A percentile compares a stretch with the other conserved stretches of the same genome.
Conservation (phyloP, 2,797 vertebrate species). For the Alosa sapidissima region DNA sequence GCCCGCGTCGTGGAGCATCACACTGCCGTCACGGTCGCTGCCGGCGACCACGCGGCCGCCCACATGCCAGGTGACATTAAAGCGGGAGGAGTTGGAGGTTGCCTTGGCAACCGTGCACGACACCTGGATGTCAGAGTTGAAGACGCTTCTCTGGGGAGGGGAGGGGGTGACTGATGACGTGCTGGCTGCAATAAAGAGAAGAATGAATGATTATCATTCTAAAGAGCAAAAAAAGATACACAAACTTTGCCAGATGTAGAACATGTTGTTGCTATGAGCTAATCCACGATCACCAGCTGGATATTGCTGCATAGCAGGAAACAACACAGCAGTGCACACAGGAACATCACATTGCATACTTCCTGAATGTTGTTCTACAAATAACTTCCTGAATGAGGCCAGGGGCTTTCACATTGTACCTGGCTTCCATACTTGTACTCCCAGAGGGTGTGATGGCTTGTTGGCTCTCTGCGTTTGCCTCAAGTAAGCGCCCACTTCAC, state of each 20-base stretch:
- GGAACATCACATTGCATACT: not conserved
- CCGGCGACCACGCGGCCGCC: slow-evolving; percentile 58
- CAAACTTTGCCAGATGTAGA: not conserved
- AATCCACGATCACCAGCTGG: too few relatives aligned
- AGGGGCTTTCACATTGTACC: slow-evolving; percentile 57
- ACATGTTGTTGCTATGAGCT: too few relatives aligned
- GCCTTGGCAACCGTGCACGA: slow-evolving; percentile 65
- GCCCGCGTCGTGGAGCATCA: slow-evolving; percentile 49
- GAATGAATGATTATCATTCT: not conserved
- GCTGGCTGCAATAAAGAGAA: slow-evolving; percentile 57
- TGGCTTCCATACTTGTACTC: slow-evolving; percentile 60
- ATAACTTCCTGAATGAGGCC: not conserved
- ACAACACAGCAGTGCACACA: not conserved
- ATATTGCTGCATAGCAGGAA: not conserved
- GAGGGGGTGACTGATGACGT: slow-evolving; percentile 57
- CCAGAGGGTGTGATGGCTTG: slow-evolving; percentile 56
- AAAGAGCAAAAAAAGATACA: not conserved
- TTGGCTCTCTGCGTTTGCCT: slow-evolving; percentile 56
- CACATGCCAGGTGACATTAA: slow-evolving; percentile 77
- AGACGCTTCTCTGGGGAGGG: slow-evolving; percentile 43
- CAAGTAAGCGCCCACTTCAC: slow-evolving; percentile 61
- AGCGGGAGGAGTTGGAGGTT: slow-evolving; percentile 58
- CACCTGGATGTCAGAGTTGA: slow-evolving; percentile 62
- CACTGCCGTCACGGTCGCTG: slow-evolving; percentile 56
- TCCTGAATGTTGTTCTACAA: not conserved